phyloP scores from a whole-genome alignment of 2,888 invertebrate genomes.

The Cataglyphis rosenhaueri region DNA sequence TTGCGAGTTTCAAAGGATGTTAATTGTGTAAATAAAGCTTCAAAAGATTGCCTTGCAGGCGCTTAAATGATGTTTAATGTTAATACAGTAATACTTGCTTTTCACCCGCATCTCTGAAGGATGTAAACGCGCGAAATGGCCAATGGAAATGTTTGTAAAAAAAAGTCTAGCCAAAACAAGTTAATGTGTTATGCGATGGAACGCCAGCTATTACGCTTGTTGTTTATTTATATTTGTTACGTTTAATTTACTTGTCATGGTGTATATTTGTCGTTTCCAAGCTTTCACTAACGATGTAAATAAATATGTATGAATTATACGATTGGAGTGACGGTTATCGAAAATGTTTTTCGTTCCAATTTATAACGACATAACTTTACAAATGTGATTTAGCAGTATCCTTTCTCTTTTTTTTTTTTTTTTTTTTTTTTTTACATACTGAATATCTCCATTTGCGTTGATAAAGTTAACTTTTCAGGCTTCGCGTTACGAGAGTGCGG shows the following conservation, averaged over 20 bases:
- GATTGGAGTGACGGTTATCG: constrained; percentile 42
- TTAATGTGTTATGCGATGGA: constrained; percentile 22
- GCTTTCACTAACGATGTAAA: constrained; percentile 37
- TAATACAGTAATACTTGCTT: background rate
- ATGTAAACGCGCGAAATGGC: background rate
- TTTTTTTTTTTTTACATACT: constrained; percentile 35
- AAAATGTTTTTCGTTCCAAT: constrained; percentile 40
- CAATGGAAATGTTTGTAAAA: background rate
- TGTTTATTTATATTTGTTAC: constrained; percentile 29
- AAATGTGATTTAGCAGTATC: constrained; percentile 39
- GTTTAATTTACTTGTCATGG: constrained; percentile 35
- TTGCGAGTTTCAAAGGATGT: background rate
- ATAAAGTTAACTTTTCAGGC: constrained; percentile 47
- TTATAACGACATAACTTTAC: constrained; percentile 51
- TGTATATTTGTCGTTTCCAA: constrained; percentile 36
- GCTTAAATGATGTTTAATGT: constrained; percentile 1
- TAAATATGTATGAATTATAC: constrained; percentile 46
- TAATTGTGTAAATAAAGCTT: background rate
- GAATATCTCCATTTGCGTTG: constrained; percentile 43
- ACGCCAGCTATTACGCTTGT: background rate
- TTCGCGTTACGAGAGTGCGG: constrained; percentile 19
- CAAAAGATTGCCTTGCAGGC: background rate
- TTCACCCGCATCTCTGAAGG: background rate
- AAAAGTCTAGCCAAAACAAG: constrained; percentile 13
- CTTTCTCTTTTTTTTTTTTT: constrained; percentile 17